Percentiles rank a stretch among this genome's conserved stretches.
These are phyloP conservation scores for Parazoanthus darwini DNA, from an alignment of 92 coral and sea anemone species.

Conservation along the genomic window DNA sequence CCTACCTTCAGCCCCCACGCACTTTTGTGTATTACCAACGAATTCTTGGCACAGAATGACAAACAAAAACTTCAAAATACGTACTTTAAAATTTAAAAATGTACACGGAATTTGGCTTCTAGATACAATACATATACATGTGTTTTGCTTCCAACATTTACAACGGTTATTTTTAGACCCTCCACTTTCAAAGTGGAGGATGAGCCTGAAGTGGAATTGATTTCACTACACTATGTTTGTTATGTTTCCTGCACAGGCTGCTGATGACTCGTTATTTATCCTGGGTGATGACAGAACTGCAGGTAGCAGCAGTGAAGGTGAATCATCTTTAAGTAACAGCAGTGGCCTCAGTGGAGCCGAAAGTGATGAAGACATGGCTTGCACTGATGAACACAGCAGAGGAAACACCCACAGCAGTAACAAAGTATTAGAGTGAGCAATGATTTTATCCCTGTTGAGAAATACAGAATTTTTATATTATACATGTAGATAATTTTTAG, in stretches of 20 bases:
- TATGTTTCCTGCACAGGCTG: not conserved
- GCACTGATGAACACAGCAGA: not conserved
- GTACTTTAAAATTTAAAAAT: too few relatives aligned
- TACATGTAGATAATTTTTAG: not conserved
- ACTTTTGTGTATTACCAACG: too few relatives aligned
- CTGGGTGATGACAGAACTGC: slow-evolving; percentile 44
- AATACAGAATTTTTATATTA: not conserved
- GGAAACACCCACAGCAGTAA: not conserved
- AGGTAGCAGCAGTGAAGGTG: slow-evolving; percentile 30
- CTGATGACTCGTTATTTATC: slow-evolving; percentile 35
- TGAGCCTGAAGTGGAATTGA: too few relatives aligned
- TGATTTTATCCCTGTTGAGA: not conserved
- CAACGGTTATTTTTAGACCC: too few relatives aligned
- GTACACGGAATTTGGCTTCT: too few relatives aligned
- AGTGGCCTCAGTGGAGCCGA: slow-evolving; percentile 39
- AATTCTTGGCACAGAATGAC: too few relatives aligned
- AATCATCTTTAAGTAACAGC: slow-evolving; percentile 18
- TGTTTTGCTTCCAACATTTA: too few relatives aligned
- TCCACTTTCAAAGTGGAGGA: too few relatives aligned
- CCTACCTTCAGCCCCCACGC: not conserved
- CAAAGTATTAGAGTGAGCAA: not conserved
- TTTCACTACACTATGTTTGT: too few relatives aligned
- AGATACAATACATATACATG: too few relatives aligned
- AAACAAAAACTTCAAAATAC: too few relatives aligned
- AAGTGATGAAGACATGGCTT: slow-evolving; percentile 30